phyloP scores from a whole-genome alignment of 2,797 vertebrate species.

The Chloroceryle amazona region DNA sequence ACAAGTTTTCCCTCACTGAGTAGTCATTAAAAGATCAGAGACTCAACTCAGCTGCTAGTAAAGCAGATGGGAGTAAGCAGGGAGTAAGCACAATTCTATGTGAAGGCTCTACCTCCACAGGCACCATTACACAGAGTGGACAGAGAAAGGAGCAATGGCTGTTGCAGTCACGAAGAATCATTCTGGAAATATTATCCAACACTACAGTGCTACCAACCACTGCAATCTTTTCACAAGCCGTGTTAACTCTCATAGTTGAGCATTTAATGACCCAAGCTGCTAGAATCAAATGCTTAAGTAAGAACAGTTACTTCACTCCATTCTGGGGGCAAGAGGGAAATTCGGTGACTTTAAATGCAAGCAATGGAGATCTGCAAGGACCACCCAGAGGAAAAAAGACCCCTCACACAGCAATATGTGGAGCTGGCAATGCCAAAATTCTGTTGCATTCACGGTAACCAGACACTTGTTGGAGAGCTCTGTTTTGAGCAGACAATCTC shows the following conservation, averaged over 20 bases:
- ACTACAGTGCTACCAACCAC: not conserved
- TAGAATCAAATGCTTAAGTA: not conserved
- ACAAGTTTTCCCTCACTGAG: not conserved
- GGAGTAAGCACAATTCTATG: not conserved
- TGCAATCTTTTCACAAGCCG: not conserved
- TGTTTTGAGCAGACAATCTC: not conserved
- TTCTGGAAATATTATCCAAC: not conserved
- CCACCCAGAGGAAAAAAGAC: not conserved
- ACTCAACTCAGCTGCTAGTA: not conserved
- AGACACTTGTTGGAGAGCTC: not conserved
- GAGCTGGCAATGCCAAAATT: not conserved
- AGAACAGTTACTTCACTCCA: not conserved
- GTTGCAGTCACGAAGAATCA: rapidly evolving
- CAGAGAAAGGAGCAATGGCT: not conserved
- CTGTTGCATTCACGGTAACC: not conserved
- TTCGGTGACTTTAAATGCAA: not conserved
- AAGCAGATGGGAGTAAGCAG: not conserved
- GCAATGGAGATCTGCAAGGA: not conserved
- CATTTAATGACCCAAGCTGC: not conserved
- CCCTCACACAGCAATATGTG: not conserved
- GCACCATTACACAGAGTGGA: not conserved
- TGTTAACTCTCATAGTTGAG: not conserved
- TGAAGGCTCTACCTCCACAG: not conserved
- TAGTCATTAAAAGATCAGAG: not conserved
- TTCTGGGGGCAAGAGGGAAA: not conserved